These are phyloP conservation scores for Rallus limicola DNA, from an alignment of 2,113 vertebrate species.

Conservation along the genomic window DNA sequence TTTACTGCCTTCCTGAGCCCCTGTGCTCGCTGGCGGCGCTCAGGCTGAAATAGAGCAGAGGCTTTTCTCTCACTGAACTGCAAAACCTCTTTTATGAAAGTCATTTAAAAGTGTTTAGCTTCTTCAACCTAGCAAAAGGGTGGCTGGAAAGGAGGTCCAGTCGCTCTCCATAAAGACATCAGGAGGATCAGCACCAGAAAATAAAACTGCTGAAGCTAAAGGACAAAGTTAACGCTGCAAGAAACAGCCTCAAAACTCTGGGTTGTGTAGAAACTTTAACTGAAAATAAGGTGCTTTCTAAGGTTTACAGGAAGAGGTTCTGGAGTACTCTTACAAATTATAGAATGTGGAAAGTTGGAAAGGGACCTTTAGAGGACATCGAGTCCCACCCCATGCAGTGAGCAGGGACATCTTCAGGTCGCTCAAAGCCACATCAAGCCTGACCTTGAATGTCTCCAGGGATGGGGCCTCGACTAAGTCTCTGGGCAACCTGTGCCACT, in stretches of 20 bases:
- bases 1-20: not conserved
- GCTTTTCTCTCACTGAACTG: not conserved
- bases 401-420: too few species aligned
- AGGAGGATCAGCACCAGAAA: not conserved
- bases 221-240: not conserved
- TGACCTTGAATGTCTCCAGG: too few species aligned
- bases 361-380: too few species aligned
- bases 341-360: too few species aligned
- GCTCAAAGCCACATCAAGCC: too few species aligned
- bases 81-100: not conserved
- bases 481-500: too few species aligned
- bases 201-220: not conserved
- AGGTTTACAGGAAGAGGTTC: not conserved
- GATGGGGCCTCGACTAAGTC: too few species aligned
- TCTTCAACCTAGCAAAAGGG: not conserved
- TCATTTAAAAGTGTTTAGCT: not conserved
- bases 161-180: not conserved
- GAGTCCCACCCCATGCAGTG: too few species aligned
- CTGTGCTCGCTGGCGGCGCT: not conserved
- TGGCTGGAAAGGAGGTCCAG: not conserved
- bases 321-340: not conserved
- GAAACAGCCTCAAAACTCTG: not conserved
- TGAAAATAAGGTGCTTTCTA: not conserved
- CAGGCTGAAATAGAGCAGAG: not conserved
- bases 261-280: not conserved